phyloP scores from a whole-genome alignment of 1,140 invertebrate species.

The Drosophila mayri region DNA sequence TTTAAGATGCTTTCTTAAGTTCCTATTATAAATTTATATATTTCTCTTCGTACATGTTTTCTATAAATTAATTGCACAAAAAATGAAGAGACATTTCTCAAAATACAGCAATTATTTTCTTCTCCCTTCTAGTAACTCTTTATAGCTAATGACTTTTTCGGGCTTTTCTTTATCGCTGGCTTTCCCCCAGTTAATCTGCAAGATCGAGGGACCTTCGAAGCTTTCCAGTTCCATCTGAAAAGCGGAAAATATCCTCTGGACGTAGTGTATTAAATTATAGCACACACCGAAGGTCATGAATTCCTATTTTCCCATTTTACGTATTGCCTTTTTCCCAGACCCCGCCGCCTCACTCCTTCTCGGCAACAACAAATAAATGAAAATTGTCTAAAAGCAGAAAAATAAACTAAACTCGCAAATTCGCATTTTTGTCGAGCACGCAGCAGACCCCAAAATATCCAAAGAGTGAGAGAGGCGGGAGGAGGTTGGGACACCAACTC shows the following conservation, averaged over 20 bases:
- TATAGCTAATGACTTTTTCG: constrained; percentile 33
- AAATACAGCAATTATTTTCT: constrained; percentile 2
- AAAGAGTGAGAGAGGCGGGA: constrained; percentile 2
- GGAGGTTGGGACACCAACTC: constrained; percentile 30
- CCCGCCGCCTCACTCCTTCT: constrained; percentile 2
- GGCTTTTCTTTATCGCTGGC: constrained; percentile 14
- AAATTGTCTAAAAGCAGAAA: constrained; percentile 83
- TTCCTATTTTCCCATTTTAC: constrained; percentile 80
- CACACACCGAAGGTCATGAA: constrained; percentile 81
- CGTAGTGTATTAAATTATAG: constrained; percentile 80
- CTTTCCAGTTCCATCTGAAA: constrained; percentile 8
- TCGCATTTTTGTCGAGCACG: constrained; percentile 80
- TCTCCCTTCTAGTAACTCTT: constrained; percentile 17
- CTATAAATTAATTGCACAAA: neutral
- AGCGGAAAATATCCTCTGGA: constrained; percentile 55
- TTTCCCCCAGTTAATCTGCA: constrained; percentile 23
- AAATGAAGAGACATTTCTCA: too few species aligned
- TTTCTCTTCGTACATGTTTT: too few species aligned
- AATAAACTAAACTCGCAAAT: constrained; percentile 84
- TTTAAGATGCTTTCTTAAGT: neutral
- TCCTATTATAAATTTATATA: neutral
- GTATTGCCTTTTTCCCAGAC: constrained; percentile 69
- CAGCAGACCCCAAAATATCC: constrained; percentile 63
- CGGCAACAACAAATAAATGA: constrained; percentile 76
- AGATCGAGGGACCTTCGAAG: constrained; percentile 6